Evolutionary conservation across 2,797 vertebrate genomes (phyloP).

Genomic region (Sebastes nivosus): DNA sequence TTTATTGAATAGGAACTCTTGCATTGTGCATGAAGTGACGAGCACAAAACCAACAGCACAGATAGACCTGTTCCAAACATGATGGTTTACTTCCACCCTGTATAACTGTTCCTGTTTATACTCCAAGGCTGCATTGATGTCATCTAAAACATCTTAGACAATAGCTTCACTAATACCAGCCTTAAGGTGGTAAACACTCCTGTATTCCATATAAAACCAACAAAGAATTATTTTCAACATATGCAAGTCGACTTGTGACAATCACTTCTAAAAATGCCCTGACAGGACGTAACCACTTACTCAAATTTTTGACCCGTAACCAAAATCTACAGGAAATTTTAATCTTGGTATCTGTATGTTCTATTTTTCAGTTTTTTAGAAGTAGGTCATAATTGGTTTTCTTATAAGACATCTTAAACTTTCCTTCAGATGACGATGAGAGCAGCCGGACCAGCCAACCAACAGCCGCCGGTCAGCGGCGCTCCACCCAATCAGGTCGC

Average conservation of each 20-base stretch:
- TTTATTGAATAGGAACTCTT: neutral
- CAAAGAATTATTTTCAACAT: neutral
- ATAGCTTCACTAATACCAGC: neutral
- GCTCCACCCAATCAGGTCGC: slow-evolving; percentile 84
- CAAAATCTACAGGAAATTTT: neutral
- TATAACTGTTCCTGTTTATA: neutral
- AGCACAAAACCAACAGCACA: neutral
- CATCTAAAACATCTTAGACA: neutral
- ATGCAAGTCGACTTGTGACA: neutral
- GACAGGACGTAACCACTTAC: neutral
- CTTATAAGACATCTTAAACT: neutral
- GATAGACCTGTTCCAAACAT: neutral
- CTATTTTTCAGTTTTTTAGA: neutral
- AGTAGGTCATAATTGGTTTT: neutral
- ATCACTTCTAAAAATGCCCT: neutral
- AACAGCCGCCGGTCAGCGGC: slow-evolving; percentile 76
- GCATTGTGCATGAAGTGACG: neutral
- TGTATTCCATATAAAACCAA: neutral
- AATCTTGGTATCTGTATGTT: neutral
- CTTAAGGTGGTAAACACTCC: neutral
- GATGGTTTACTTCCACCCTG: neutral
- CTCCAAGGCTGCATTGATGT: neutral
- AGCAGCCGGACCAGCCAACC: slow-evolving; percentile 78
- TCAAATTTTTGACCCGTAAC: neutral
- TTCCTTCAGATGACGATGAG: slow-evolving; percentile 82